Percentiles rank a stretch among this genome's conserved stretches.
phyloP scores from a whole-genome alignment of 2,797 vertebrate genomes.

The Varecia variegata region DNA sequence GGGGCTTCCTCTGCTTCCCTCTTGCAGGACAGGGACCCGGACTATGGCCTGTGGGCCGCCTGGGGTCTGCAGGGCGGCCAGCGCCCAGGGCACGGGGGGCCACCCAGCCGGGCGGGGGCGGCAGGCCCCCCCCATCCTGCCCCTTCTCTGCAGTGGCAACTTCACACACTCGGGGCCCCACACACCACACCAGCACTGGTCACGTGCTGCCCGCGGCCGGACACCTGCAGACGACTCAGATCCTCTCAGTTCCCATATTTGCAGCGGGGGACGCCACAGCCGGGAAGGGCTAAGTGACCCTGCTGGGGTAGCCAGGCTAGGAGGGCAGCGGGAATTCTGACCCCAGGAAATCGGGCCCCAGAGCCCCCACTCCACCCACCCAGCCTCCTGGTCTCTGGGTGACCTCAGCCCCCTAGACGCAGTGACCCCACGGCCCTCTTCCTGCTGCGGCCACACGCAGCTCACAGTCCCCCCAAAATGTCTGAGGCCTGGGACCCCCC shows the following conservation, averaged over 20 bases:
- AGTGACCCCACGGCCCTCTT: neutral
- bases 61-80: neutral
- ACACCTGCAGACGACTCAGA: too few relatives aligned
- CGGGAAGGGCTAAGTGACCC: neutral
- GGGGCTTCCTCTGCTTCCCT: neutral
- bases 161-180: too few relatives aligned
- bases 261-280: neutral
- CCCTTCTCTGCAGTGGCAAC: neutral
- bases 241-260: too few relatives aligned
- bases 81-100: neutral
- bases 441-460: too few relatives aligned
- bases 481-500: neutral
- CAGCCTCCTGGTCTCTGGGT: neutral
- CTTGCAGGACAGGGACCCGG: neutral
- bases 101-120: neutral
- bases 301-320: too few relatives aligned
- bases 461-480: neutral
- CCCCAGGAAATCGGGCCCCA: too few relatives aligned
- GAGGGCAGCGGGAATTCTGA: neutral
- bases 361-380: neutral
- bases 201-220: rapidly evolving
- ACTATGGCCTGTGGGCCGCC: neutral
- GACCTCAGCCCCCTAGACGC: rapidly evolving
- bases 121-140: neutral
- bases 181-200: rapidly evolving